Percentiles rank a stretch among this genome's conserved stretches.
Conservation (phyloP, 2,888 invertebrate species). For the Doris montereyensis region DNA sequence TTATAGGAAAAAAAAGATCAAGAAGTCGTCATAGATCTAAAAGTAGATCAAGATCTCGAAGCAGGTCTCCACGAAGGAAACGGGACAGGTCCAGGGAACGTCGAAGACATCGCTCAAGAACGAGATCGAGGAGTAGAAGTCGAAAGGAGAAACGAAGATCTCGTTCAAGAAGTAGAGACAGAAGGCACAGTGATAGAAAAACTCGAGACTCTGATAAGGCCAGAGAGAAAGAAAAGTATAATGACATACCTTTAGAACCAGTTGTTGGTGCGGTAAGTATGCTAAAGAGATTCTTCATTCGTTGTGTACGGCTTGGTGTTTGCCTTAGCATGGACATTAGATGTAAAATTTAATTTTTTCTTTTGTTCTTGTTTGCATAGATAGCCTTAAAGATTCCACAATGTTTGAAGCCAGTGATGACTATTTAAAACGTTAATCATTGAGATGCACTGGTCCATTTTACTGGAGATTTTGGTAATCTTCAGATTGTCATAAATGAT, state of each 20-base stretch:
- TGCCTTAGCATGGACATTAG: too few species aligned
- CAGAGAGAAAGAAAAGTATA: constrained; percentile 48
- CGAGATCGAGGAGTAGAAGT: constrained; percentile 49
- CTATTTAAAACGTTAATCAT: too few species aligned
- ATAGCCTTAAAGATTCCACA: too few species aligned
- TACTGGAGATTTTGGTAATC: too few species aligned
- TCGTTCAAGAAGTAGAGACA: constrained; percentile 53
- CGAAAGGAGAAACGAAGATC: constrained; percentile 44
- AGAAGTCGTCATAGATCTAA: constrained; percentile 42
- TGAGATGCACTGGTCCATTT: too few species aligned
- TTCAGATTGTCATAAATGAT: too few species aligned
- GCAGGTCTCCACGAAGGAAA: constrained; percentile 47
- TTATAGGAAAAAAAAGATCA: constrained; percentile 44
- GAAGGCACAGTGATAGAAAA: constrained; percentile 41
- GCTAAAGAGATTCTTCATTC: too few species aligned
- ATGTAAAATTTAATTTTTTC: too few species aligned
- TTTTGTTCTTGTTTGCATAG: too few species aligned
- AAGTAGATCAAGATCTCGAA: constrained; percentile 51
- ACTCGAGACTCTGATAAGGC: constrained; percentile 43
- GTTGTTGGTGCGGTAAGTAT: constrained; percentile 74
- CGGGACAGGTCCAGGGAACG: constrained; percentile 51
- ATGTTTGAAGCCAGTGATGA: too few species aligned
- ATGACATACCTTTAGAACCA: constrained; percentile 74
- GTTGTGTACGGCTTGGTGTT: too few species aligned
- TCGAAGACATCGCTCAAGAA: constrained; percentile 54